phyloP scores from a whole-genome alignment of 37 sponge, comb jelly and placozoan genomes.

The Trichoplax adhaerens region DNA sequence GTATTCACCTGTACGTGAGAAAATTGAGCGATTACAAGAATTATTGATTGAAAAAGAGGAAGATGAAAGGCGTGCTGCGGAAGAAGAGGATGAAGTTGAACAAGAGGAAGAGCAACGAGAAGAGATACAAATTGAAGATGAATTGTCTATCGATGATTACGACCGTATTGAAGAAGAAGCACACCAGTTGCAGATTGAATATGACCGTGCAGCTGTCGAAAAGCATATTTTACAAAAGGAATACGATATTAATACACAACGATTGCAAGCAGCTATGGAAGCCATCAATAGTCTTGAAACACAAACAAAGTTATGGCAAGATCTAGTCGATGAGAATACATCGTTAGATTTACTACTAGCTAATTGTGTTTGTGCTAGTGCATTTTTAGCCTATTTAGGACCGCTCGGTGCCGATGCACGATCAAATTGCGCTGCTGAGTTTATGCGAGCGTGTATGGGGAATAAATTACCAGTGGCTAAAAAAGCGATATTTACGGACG shows the following conservation, averaged over 20 bases:
- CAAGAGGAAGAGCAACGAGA: constrained; percentile 1
- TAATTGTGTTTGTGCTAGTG: constrained; percentile 58
- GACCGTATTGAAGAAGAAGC: no score
- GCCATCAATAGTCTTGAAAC: no score
- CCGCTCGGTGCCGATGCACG: constrained; percentile 22
- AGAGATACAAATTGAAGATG: constrained; percentile 4
- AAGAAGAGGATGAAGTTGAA: no score
- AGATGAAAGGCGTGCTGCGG: no score
- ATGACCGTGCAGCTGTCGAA: no score
- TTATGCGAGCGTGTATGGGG: no score
- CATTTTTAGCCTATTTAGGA: constrained; percentile 58
- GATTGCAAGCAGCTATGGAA: no score
- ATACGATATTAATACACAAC: no score
- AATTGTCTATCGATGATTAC: no score
- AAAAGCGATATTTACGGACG: not conserved
- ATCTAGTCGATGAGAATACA: constrained; percentile 7
- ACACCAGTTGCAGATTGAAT: no score
- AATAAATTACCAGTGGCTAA: constrained; percentile 14
- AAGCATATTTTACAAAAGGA: no score
- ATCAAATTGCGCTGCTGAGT: not conserved
- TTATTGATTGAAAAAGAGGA: no score
- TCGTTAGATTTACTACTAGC: constrained; percentile 4
- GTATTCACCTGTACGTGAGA: constrained; percentile 14
- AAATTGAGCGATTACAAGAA: constrained; percentile 4
- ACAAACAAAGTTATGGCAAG: not conserved